Evolutionary conservation across 37 sponge, comb jelly and placozoan genomes (phyloP).

Genomic region (Bolinopsis microptera): DNA sequence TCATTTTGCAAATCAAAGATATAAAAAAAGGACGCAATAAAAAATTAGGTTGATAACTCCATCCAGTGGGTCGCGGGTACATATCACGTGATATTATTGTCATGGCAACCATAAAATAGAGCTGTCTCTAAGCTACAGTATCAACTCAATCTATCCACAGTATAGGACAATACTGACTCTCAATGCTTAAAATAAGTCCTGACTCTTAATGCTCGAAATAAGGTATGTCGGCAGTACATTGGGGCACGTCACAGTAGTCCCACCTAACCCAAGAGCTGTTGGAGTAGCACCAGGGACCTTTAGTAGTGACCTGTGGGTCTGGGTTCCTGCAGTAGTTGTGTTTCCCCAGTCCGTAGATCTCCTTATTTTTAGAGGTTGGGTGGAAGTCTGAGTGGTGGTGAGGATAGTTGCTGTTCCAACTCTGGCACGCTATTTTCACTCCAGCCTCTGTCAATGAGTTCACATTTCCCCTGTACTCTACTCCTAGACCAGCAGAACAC

Average conservation of each 20-base stretch:
- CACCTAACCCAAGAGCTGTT: not conserved
- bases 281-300: slow-evolving; percentile 25
- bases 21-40: no score
- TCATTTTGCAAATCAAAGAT: no score
- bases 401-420: not conserved
- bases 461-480: not conserved
- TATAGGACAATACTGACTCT: no score
- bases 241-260: not conserved
- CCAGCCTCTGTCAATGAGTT: not conserved
- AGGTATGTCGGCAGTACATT: not conserved
- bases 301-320: not conserved
- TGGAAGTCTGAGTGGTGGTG: slow-evolving; percentile 13
- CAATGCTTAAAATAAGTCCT: no score
- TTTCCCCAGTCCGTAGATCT: not conserved
- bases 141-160: no score
- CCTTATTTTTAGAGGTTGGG: not conserved
- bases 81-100: no score
- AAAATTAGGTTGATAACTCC: no score
- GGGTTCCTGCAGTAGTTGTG: slow-evolving; percentile 53
- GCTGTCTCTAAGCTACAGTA: no score
- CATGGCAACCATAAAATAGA: no score
- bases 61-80: no score
- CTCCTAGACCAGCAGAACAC: not conserved
- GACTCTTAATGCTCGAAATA: not conserved
- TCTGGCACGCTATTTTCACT: not conserved